Evolutionary conservation across 1,140 invertebrate species (phyloP), one percentile per base, ranked within the genome.

Genomic region (Zophobas morio): DNA sequence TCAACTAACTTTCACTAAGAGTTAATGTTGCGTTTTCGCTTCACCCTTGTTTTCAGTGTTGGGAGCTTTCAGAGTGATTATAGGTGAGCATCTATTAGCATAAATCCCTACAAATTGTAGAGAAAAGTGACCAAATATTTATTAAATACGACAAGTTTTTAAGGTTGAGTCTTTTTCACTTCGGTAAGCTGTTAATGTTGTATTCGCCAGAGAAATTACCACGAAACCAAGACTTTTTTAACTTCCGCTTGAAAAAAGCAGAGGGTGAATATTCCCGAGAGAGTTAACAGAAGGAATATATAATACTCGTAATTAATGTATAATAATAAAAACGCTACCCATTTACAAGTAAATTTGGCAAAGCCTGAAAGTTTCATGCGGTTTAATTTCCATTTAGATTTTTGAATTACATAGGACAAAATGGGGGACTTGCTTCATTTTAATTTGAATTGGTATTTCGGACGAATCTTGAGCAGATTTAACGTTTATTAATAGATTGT

Each of bases 21-120:
- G 60, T 66, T 66, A 66, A 66, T 66, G 60, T 66, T 66, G 39
- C 60, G 60, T 66, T 66, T 66, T 66, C 60, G 60, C 60, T 66
- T 66, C 60, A 42, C 60, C 60, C 60, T 66, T 66, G 60, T 66
- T 66, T 66, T 66, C 60, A 42, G 37, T 40, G 60, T 32, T 66
- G 60, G 0, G 39, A 40, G 60, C 60, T 66, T 66, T 33, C 60
- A 33, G 37, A 33, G 60, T 66, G 60, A 66, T 66, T 66, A 66
- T 66, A 66, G 60, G 60, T 66, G 39, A 66, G 60, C 60, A 66
- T 66, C 33, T 66, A 66, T 66, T 66, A 66, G 60, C 60, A 66
- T 66, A 66, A 66, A 66, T 66, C 60, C 60, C 60, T 66, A 66
- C 37, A 40, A 66, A 66, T 60, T 60, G 60, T 42, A 32, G 5